Evolutionary conservation across 2,797 vertebrate genomes (phyloP), one percentile per base, ranked within the genome.

Genomic region (Gymnodraco acuticeps): DNA sequence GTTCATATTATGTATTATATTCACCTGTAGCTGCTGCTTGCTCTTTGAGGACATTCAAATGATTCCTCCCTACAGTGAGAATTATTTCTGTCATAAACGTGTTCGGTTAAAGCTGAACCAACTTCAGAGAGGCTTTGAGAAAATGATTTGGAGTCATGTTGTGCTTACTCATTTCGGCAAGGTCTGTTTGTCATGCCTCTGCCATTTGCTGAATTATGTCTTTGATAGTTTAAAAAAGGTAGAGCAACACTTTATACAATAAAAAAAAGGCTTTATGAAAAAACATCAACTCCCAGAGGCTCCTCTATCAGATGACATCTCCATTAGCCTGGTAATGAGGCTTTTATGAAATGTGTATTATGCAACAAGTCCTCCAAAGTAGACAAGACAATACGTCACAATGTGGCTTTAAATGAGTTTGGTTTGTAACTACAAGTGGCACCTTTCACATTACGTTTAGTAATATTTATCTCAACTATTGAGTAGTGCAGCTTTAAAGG

Each of bases 81-180:
- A n/a, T 61, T 5, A 62, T 66, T n/a, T 70, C 47, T 16, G 48
- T 54, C 20, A 41, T 20, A 15, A 64, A 72, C 15, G 20, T 13
- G n/a, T 41, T 51, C n/a, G 33, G 14, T 38, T 15, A 64, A 54
- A 54, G 17, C 27, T 9, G 10, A 3, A 27, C 16, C 11, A 3
- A 52, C 67, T 64, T 71, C 62, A 67, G 67, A 73, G 53, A 67
- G 16, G 47, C 60, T 66, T 50, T 64, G 43, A 69, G 45, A 38
- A 68, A 56, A 17, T 38, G 20, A 27, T 3, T 17, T 47, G 48
- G 8, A 56, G 15, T 23, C 15, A 20, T 19, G 14, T 54, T 56
- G 45, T 55, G 54, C 23, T 51, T 13, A 65, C 61, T 76, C 14
- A 41, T 48, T 56, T 42, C 47, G 43, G 45, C 43, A 46, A n/a